Evolutionary conservation across 2,888 invertebrate genomes (phyloP).

Genomic region (Lottia gigantea): DNA sequence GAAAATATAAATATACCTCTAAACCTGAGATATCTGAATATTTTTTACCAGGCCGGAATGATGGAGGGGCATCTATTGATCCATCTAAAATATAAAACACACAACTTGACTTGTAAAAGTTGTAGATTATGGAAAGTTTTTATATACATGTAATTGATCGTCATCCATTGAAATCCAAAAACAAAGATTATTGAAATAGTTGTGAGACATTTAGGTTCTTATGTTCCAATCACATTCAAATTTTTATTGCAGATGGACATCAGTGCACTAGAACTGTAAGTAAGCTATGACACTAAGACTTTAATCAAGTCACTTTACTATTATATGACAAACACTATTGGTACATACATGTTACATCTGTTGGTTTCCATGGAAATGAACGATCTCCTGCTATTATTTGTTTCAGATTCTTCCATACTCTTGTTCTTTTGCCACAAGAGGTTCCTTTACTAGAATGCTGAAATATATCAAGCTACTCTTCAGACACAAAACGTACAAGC

Average conservation of each 20-base stretch:
- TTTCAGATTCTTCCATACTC: slow-evolving; percentile 88
- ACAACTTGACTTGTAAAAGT: no score
- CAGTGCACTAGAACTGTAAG: neutral
- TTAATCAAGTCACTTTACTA: no score
- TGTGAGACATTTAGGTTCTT: no score
- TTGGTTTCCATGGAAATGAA: slow-evolving; percentile 80
- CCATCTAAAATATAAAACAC: slow-evolving; percentile 76
- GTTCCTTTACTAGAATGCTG: slow-evolving; percentile 69
- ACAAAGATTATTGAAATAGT: no score
- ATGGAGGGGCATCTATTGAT: slow-evolving; percentile 89
- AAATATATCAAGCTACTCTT: slow-evolving; percentile 22
- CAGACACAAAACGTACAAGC: neutral
- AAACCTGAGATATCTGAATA: slow-evolving; percentile 93
- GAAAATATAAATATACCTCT: slow-evolving; percentile 70
- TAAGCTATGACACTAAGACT: no score
- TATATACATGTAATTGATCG: no score
- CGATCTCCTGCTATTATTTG: slow-evolving; percentile 87
- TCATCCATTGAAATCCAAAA: no score
- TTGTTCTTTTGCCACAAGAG: slow-evolving; percentile 75
- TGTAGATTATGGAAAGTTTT: no score
- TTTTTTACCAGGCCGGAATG: slow-evolving; percentile 90
- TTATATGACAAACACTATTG: neutral
- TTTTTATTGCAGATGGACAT: neutral
- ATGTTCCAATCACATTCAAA: no score
- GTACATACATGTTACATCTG: slow-evolving; percentile 80